Evolutionary conservation across 2,113 vertebrate species (phyloP), one percentile per base, ranked within the genome.

Genomic region (Astur gentilis): DNA sequence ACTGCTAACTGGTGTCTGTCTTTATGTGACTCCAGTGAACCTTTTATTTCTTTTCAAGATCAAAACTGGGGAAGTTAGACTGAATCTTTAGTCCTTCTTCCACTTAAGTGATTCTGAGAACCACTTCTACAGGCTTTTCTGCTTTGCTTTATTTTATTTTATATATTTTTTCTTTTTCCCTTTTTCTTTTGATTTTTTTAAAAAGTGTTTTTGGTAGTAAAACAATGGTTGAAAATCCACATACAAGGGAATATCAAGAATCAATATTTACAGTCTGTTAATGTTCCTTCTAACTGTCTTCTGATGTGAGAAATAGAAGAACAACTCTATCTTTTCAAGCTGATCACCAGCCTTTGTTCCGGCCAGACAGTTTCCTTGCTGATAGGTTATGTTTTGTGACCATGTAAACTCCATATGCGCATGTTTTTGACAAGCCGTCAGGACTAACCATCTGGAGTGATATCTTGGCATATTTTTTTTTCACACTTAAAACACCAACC

Each of bases 361-460:
- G 0, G 61, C 27, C 61, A 92, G 82, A 31, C 65, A 75, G 26
- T 89, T 85, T 86, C 21, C 31, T 92, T 73, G 60, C 85, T 89
- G 94, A 95, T 78, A 79, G 77, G 79, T 93, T 90, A 72, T 84
- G 79, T 89, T 95, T 93, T 93, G 73, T 88, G 62, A 52, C 72
- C 86, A 54, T 62, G 85, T 88, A 95, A 96, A 89, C 89, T 88
- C 72, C 65, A 62, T 78, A 86, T 36, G 47, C 16, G 0, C 14
- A 18, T 61, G 54, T 71, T 96, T 96, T 87, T 95, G 96, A 97
- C 93, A 95, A 95, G 84, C 49, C 7, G 8, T 96, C 94, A 93
- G 76, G 79, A 93, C 86, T 67, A 94, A 86, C 95, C 96, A 96
- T 96, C 94, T 97, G 95, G 89, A 96, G 60, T 83, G 92, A 85